Base-by-base conservation (phyloP, 2,888 invertebrate species). In the Thalpophila matura region DNA sequence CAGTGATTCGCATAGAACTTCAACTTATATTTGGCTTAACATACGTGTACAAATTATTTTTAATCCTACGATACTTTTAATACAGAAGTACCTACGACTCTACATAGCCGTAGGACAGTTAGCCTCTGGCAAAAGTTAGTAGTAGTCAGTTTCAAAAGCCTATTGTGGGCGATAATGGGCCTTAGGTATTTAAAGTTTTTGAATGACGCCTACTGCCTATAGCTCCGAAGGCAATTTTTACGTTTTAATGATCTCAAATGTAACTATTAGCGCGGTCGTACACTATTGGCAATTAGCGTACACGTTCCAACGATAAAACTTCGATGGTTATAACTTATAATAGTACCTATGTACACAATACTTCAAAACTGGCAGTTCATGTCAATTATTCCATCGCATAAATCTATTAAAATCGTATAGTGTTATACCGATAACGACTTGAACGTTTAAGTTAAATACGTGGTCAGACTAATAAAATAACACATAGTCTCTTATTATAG, bases 271-370 rank as follows among this genome's bases (percentile, higher is more conserved):
- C 20, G 46, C 20, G 5, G 10, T 10, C 24, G 26, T 35, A 31
- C 56, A 53, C 27, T 53, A 57, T 33, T 66, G 29, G 37, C 67
- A 50, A 69, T 66, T 58, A 73, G 45, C 35, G 45, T 37, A 50
- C 59, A 55, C 50, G 67, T 66, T 42, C 54, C 50, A 70, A 59
- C 45, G 26, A 67, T 67, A 67, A 60, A 74, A 67, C 24, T 31
- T 16, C 47, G 14, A 57, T 65, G 43, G 26, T 49, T 38, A 43
- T 45, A 60, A 27, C 43, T 38, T 49, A 27, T 22, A 43, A 35
- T 59, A 37, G 10, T 43, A 24, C 43, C 9, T 37, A 71, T 57
- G 47, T 56, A 65, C 73, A 65, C 43, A 72, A 65, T 31, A 55
- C 29, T 66, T 50, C 26, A 53, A 53, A 43, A 68, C 50, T 61